Conservation (phyloP, 2,113 vertebrate species). For the Hiodon alosoides region DNA sequence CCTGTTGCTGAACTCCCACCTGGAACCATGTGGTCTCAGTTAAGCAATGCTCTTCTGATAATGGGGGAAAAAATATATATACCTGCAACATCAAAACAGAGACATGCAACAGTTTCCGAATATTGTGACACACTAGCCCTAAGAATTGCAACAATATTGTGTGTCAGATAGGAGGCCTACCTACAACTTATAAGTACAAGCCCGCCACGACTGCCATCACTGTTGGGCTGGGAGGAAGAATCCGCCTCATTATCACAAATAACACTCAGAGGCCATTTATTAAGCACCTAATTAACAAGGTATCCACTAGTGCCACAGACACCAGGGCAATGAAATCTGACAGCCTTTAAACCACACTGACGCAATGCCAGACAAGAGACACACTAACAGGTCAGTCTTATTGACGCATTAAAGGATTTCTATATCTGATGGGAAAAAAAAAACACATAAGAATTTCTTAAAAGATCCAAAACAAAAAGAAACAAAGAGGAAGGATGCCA, state of each 20-base stretch:
- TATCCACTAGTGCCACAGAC: not conserved
- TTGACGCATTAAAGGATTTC: not conserved
- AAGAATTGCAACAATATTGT: too few species aligned
- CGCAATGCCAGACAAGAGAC: not conserved
- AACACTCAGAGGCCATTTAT: not conserved
- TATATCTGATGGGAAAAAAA: not conserved
- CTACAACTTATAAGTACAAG: too few species aligned
- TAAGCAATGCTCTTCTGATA: too few species aligned
- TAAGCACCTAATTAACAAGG: slow-evolving; percentile 15
- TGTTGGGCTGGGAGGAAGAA: not conserved
- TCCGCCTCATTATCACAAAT: not conserved
- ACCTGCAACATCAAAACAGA: too few species aligned
- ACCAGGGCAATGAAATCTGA: not conserved
- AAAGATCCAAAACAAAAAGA: not conserved
- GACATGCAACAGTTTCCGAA: too few species aligned
- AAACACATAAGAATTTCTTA: slow-evolving; percentile 1
- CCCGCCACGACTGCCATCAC: too few species aligned
- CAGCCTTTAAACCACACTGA: not conserved
- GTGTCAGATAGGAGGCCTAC: too few species aligned
- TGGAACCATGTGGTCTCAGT: too few species aligned
- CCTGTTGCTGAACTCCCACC: too few species aligned
- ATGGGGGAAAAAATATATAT: too few species aligned
- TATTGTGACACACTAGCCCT: too few species aligned
- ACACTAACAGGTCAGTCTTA: not conserved
- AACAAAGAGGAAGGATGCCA: not conserved